Conservation (phyloP, 2,888 invertebrate genomes). For the Pardosa pseudoannulata region DNA sequence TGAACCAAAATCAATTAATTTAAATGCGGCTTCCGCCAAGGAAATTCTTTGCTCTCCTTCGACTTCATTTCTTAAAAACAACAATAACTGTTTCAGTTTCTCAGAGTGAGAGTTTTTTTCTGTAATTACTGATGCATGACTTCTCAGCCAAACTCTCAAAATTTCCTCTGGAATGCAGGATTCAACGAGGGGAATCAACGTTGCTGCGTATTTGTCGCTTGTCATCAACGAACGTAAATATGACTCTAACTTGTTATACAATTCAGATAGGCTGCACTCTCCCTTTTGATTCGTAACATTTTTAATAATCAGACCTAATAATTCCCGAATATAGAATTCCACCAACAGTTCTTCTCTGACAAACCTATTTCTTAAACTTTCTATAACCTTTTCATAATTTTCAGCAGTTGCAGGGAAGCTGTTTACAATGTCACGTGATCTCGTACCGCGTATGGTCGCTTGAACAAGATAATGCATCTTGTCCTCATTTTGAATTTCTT, state of each 20-base stretch:
- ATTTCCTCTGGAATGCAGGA: constrained; percentile 75
- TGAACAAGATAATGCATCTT: constrained; percentile 74
- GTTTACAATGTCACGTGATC: constrained; percentile 74
- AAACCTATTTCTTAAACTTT: constrained; percentile 57
- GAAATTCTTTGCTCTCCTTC: constrained; percentile 29
- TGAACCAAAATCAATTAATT: not conserved
- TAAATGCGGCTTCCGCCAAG: constrained; percentile 16
- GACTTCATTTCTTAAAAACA: constrained; percentile 9
- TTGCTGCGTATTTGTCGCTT: constrained; percentile 32
- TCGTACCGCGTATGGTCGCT: constrained; percentile 68
- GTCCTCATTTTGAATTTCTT: constrained; percentile 22
- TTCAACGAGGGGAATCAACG: constrained; percentile 75
- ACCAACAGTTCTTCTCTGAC: constrained; percentile 74
- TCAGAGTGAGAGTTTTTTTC: not conserved
- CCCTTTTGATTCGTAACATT: not conserved
- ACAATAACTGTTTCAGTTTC: not conserved
- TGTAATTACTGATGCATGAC: not conserved
- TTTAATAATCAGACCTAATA: constrained; percentile 74
- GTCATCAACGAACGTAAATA: constrained; percentile 58
- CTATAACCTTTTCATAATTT: constrained; percentile 75
- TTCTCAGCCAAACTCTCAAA: constrained; percentile 74
- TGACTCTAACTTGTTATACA: constrained; percentile 54
- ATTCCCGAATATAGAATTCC: constrained; percentile 75
- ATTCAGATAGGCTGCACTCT: not conserved
- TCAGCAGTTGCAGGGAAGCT: constrained; percentile 70